Base-by-base conservation (phyloP, 2,797 vertebrate species). In the Craterocephalus amniculus region DNA sequence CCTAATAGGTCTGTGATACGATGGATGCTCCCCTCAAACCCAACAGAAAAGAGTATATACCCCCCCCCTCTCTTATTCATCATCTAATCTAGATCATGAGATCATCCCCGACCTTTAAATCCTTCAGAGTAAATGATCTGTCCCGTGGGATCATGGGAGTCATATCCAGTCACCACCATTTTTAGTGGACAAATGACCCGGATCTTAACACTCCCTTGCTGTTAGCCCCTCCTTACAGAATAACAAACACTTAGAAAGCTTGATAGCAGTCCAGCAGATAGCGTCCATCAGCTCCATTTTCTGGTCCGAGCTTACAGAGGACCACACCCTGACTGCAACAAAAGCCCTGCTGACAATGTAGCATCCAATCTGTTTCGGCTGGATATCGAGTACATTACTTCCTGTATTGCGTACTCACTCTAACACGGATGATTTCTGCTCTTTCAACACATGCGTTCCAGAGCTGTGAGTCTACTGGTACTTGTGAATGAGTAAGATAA, bases 71-170 rank as follows among this genome's bases (percentile, higher is more conserved):
- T 57, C 54, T 63, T n/a, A 74, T 57, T 79, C 64, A 76, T 78
- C 61, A 74, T 70, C 74, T 69, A 35, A 88, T 83, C 78, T 88
- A 26, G 6, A 74, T 64, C 66, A 83, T 93, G 88, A 93, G 88
- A 89, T 94, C 93, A 94, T 83, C 34, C 64, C 29, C 13, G 58
- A 86, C 87, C 88, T 85, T 72, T 27, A 24, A 67, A 78, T 58
- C 84, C 80, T 88, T 81, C 52, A 59, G 63, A 81, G 87, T 86
- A 85, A 91, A 78, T 80, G 61, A 94, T 94, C 92, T 80, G 65
- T 75, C 86, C 86, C 72, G 57, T 43, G 89, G 90, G 87, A 89
- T 71, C 64, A 74, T 59, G 77, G 74, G 73, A 78, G 57, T 74
- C 82, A 76, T 83, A 79, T 80, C 66, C 56, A 75, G 74, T 82